A percentile compares a stretch with the other conserved stretches of the same genome.
These are phyloP conservation scores for Leptinotarsa lineolata DNA, from an alignment of 1,140 invertebrate genomes.

Conservation along the genomic window DNA sequence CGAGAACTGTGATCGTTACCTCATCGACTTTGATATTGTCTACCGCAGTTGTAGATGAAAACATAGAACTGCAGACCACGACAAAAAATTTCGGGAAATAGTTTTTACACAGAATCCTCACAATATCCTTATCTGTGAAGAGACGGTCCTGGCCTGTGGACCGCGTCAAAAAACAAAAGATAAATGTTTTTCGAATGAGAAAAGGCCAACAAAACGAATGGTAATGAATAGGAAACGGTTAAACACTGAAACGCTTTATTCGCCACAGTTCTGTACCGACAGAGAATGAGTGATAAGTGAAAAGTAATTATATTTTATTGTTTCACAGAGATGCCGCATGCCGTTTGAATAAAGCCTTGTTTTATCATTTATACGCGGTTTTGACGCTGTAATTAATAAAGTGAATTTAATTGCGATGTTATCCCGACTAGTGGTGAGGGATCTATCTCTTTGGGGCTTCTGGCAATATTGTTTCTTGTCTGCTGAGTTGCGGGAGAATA, in stretches of 20 bases:
- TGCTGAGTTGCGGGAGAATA: background rate
- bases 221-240: conserved; percentile 53
- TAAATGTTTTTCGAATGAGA: conserved; percentile 47
- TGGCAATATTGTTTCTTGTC: background rate
- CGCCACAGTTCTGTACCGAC: conserved; percentile 37
- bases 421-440: background rate
- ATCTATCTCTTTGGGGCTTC: background rate
- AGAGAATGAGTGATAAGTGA: conserved; percentile 54
- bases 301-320: conserved; percentile 55
- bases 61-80: too few relatives aligned
- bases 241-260: conserved; percentile 52
- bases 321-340: conserved; percentile 42
- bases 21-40: too few relatives aligned
- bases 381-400: conserved; percentile 22
- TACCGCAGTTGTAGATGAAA: too few relatives aligned
- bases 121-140: background rate
- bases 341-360: conserved; percentile 39
- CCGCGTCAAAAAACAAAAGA: conserved; percentile 35
- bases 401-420: conserved; percentile 1
- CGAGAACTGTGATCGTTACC: too few relatives aligned
- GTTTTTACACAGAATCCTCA: too few relatives aligned
- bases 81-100: too few relatives aligned
- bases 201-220: conserved; percentile 53
- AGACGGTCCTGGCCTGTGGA: background rate
- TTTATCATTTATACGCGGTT: conserved; percentile 38